Base-by-base conservation (phyloP, 2,888 invertebrate genomes). In the Gari tellinella region DNA sequence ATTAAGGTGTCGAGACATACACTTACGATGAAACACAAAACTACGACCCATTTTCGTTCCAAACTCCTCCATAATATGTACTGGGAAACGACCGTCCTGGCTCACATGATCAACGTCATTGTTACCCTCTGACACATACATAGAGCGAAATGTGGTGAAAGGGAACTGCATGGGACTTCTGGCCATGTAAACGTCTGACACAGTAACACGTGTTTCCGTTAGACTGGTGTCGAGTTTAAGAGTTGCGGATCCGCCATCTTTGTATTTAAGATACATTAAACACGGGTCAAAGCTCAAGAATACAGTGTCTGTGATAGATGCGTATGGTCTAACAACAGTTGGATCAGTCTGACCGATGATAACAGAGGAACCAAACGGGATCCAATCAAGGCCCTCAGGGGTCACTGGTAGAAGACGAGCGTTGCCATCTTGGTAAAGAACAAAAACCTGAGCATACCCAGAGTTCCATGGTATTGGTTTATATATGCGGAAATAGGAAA, bases 1-100 rank as follows among this genome's bases (percentile, higher is more conserved):
- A 46, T 83, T 87, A 31, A 87, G 70, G 65, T 87, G 87, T 41
- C 72, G 77, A 7, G 87, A 87, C 74, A 86, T 84, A 61, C 87
- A 87, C 45, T 80, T 81, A 48, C 87, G 67, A 58, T 83, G 82
- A 72, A 86, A 87, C 8, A 83, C 78, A 61, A 86, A 85, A 19
- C 72, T 80, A 12, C 69, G 72, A 4, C 87, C 86, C 25, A 69
- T 72, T 14, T 76, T 40, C 2, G 73, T 64, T 0, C 53, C 65
- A 73, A 85, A 87, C 10, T 76, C 43, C 14, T 77, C 81, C 82
- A 87, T 78, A 17, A 87, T 80, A 38, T 81, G 78, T 14, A 56
- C 58, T 2, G 80, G 62, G 15, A 69, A 56, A 10, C 72, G 60
- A 17, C 83, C 80, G 51, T 87, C 81, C 10, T 81, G 67, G 26